Base-by-base conservation (phyloP, 1,140 invertebrate species). In the Musca domestica region DNA sequence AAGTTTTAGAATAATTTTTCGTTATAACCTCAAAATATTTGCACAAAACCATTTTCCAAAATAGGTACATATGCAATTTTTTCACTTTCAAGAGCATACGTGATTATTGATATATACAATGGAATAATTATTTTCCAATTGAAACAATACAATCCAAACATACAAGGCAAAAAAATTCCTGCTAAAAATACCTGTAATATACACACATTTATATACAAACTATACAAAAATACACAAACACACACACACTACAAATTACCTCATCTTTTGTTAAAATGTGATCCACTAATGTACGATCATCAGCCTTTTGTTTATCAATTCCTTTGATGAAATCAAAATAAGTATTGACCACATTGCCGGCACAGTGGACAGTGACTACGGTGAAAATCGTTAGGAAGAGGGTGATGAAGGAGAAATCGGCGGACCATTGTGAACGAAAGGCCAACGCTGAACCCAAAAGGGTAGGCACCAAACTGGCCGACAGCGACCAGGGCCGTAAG, bases 331-430 rank as follows among this genome's bases (percentile, higher is more conserved):
- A 98, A 83, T 98, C 95, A 80, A 91, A 97, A 81, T 97, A 98
- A 0, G 95, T 98, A 79, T 98, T 98, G 1, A 98, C 95, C n/a
- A 98, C 89, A 83, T 98, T 98, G 46, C 95, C 95, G 66, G 95
- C 95, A 58, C 94, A 94, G 81, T 98, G 95, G 2, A 98, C 95
- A 15, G 92, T 94, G 61, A 96, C 84, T 7, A 95, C 89, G 2
- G 93, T 96, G 52, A 94, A 87, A 22, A 93, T 83, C 1, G 94
- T 95, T 0, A 95, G 83, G 9, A 95, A 73, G 67, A 96, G 86
- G 3, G 91, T 91, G 48, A 91, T 77, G 80, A 92, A 86, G 75
- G 88, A 94, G 76, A 96, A 95, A 54, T 90, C 86, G 48, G 84
- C 87, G 1, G 88, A 76, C 73, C 87, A 85, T 23, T 88, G 86